Evolutionary conservation across 1,140 invertebrate species (phyloP).

Genomic region (Drosophila parvula): DNA sequence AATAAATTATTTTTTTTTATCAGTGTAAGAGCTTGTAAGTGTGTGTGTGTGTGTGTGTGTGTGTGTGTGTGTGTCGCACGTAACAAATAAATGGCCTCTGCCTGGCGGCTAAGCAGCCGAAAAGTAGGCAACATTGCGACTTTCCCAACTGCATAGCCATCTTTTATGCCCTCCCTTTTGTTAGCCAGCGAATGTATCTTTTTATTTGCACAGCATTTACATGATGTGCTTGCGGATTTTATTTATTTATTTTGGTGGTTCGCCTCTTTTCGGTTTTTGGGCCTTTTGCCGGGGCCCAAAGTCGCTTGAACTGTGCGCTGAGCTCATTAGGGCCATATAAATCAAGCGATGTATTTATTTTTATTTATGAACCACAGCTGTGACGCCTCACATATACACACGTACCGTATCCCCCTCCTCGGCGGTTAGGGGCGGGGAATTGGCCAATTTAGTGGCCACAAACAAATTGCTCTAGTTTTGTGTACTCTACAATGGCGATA

Average conservation of each 20-base stretch:
- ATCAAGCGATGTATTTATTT: slow-evolving; percentile 76
- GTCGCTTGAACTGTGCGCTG: slow-evolving; percentile 42
- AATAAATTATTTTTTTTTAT: not conserved
- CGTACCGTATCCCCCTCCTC: not conserved
- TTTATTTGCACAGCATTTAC: slow-evolving; percentile 56
- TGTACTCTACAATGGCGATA: slow-evolving; percentile 24
- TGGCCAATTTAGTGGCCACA: slow-evolving; percentile 55
- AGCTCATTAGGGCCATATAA: slow-evolving; percentile 75
- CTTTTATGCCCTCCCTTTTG: not conserved
- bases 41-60: slow-evolving; percentile 27
- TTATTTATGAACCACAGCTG: slow-evolving; percentile 77
- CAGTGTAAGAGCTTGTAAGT: slow-evolving; percentile 3
- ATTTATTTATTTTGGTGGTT: slow-evolving; percentile 54
- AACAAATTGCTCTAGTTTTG: slow-evolving; percentile 55
- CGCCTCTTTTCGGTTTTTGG: slow-evolving; percentile 43
- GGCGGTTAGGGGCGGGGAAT: slow-evolving; percentile 12
- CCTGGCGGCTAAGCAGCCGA: slow-evolving; percentile 55
- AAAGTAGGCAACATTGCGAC: slow-evolving; percentile 59
- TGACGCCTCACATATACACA: slow-evolving; percentile 43
- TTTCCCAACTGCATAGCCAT: slow-evolving; percentile 45
- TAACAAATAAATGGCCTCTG: slow-evolving; percentile 48
- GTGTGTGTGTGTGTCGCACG: slow-evolving; percentile 37
- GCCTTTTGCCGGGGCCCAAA: slow-evolving; percentile 36
- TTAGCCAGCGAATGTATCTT: slow-evolving; percentile 36
- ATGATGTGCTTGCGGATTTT: slow-evolving; percentile 53